phyloP scores from a whole-genome alignment of 2,888 invertebrate genomes.

The Drosophila phalerata region DNA sequence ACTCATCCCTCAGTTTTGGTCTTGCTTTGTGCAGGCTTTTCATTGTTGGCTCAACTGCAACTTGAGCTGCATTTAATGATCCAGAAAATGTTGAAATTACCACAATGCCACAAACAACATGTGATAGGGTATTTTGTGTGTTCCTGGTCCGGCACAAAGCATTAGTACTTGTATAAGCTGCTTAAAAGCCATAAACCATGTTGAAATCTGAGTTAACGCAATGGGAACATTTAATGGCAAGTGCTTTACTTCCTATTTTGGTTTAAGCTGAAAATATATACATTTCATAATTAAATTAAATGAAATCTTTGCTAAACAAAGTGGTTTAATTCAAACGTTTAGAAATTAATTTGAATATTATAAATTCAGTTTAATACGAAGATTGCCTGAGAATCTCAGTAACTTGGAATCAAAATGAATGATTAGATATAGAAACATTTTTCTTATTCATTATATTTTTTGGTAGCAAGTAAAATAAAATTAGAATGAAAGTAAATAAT shows the following conservation, averaged over 20 bases:
- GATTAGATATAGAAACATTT: too few species aligned
- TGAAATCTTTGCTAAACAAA: not conserved
- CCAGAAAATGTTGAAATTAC: slow-evolving; percentile 58
- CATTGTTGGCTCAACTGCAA: slow-evolving; percentile 14
- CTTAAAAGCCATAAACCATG: slow-evolving; percentile 57
- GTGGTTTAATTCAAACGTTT: not conserved
- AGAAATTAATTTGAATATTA: not conserved
- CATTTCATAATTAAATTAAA: not conserved
- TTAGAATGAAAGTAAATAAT: too few species aligned
- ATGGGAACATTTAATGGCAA: not conserved
- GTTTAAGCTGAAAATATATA: not conserved
- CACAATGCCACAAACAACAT: slow-evolving; percentile 31
- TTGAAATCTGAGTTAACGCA: slow-evolving; percentile 28
- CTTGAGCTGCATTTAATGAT: slow-evolving; percentile 61
- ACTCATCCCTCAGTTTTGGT: not conserved
- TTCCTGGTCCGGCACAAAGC: slow-evolving; percentile 25
- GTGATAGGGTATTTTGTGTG: slow-evolving; percentile 19
- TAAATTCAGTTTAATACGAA: too few species aligned
- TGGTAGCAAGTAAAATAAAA: too few species aligned
- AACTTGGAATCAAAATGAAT: too few species aligned
- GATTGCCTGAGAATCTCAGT: too few species aligned
- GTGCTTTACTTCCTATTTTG: not conserved
- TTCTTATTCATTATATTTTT: too few species aligned
- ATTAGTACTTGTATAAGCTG: slow-evolving; percentile 55
- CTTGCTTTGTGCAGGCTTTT: not conserved